These are phyloP conservation scores for Numenius phaeopus DNA, from an alignment of 2,797 vertebrate genomes.

Conservation along the genomic window DNA sequence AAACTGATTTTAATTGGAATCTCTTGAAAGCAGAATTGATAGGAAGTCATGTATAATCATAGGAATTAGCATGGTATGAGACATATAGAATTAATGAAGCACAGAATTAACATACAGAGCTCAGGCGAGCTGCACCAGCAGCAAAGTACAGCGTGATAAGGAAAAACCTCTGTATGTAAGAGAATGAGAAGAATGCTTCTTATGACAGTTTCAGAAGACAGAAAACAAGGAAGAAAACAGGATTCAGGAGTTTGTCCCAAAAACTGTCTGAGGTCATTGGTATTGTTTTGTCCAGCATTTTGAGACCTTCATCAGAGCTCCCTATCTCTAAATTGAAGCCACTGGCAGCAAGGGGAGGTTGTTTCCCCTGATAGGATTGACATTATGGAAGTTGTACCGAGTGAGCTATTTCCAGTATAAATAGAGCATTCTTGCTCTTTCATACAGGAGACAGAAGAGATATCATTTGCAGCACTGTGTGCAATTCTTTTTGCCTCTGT, in stretches of 20 bases:
- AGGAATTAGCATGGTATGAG: background rate
- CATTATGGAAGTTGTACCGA: background rate
- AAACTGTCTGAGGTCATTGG: background rate
- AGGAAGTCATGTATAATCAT: background rate
- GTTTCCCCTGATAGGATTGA: background rate
- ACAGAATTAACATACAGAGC: background rate
- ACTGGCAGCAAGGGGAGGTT: background rate
- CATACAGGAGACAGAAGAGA: background rate
- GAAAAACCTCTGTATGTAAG: fast-evolving
- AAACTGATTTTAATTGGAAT: background rate
- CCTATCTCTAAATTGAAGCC: background rate
- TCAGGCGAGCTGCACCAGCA: background rate
- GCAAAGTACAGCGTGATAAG: background rate
- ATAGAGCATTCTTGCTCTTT: background rate
- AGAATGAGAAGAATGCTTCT: background rate
- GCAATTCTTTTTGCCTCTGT: background rate
- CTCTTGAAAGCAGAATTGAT: background rate
- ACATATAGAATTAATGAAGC: background rate
- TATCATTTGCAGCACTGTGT: background rate
- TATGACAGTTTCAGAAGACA: background rate
- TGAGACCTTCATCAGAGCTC: background rate
- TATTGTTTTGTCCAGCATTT: background rate
- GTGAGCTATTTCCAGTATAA: background rate
- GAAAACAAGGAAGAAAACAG: background rate
- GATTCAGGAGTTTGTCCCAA: background rate